Conservation (phyloP, 2,113 vertebrate genomes). For the Catharus minimus region DNA sequence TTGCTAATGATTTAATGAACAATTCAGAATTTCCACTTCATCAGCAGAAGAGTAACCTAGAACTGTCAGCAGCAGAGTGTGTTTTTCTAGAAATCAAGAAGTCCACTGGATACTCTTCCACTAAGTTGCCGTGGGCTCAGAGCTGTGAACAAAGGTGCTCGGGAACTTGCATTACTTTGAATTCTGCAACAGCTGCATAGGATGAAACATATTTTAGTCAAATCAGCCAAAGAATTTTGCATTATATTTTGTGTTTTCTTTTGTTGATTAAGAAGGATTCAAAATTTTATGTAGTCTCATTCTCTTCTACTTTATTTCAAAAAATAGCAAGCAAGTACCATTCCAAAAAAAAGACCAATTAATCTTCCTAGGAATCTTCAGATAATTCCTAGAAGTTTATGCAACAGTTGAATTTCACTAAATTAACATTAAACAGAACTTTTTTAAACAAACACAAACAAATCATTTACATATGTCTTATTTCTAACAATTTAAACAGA, state of each 20-base stretch:
- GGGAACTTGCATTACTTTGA: neutral
- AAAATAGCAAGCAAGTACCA: slow-evolving; percentile 19
- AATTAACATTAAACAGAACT: slow-evolving; percentile 47
- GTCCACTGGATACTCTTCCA: neutral
- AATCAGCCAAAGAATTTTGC: neutral
- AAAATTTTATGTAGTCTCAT: neutral
- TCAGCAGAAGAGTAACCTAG: neutral
- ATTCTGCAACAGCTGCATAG: neutral
- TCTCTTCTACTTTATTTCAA: slow-evolving; percentile 31
- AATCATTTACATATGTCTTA: slow-evolving; percentile 43
- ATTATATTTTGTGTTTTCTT: slow-evolving; percentile 12
- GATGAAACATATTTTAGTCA: neutral
- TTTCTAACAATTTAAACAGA: slow-evolving; percentile 41
- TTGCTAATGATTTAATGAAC: neutral
- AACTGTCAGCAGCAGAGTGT: neutral
- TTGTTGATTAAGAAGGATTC: neutral
- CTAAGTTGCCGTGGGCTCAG: fast-evolving
- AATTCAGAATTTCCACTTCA: neutral
- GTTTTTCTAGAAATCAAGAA: neutral
- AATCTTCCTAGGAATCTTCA: slow-evolving; percentile 51
- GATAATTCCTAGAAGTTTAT: slow-evolving; percentile 59
- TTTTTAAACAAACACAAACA: slow-evolving; percentile 51
- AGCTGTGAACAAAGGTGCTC: neutral
- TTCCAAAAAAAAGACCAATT: slow-evolving; percentile 40
- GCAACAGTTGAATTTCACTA: slow-evolving; percentile 20